Percentiles rank a stretch among this genome's conserved stretches.
Conservation (phyloP, 1,140 invertebrate genomes). For the Xylocopa sonorina region DNA sequence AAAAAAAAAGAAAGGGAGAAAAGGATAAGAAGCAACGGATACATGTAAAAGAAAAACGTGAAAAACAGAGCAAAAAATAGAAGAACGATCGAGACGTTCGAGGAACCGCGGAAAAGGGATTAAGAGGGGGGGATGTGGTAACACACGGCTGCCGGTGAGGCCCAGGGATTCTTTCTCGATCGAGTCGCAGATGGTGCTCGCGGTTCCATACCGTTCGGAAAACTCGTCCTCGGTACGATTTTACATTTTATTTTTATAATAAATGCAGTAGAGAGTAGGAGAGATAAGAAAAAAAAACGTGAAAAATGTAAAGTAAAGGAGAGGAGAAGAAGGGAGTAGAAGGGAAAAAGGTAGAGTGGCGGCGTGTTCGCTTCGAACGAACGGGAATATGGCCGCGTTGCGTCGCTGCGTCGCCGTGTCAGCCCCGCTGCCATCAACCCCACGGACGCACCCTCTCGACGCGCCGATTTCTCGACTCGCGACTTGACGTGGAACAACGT, state of each 20-base stretch:
- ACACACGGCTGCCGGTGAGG: conserved; percentile 5
- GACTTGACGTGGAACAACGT: neutral
- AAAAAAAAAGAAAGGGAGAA: too few species aligned
- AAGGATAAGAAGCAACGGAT: too few species aligned
- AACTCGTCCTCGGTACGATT: conserved; percentile 78
- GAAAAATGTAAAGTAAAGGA: conserved; percentile 27
- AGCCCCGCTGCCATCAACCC: neutral
- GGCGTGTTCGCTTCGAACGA: conserved; percentile 61
- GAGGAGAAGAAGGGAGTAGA: conserved; percentile 23
- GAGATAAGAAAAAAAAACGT: conserved; percentile 32
- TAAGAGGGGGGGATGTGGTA: neutral
- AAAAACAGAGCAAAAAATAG: too few species aligned
- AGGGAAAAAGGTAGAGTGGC: conserved; percentile 27
- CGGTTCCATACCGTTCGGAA: conserved; percentile 69
- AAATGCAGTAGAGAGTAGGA: conserved; percentile 76
- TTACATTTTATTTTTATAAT: conserved; percentile 83
- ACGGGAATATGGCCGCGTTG: conserved; percentile 65
- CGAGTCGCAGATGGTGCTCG: conserved; percentile 47
- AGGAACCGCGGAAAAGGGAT: neutral
- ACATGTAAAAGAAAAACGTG: too few species aligned
- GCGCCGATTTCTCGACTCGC: neutral
- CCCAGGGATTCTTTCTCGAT: conserved; percentile 27
- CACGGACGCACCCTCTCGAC: conserved; percentile 42
- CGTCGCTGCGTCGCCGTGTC: neutral
- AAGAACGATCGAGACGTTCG: too few species aligned